Conservation (phyloP, 2,888 invertebrate genomes). For the Parapristionchus giblindavisi region DNA sequence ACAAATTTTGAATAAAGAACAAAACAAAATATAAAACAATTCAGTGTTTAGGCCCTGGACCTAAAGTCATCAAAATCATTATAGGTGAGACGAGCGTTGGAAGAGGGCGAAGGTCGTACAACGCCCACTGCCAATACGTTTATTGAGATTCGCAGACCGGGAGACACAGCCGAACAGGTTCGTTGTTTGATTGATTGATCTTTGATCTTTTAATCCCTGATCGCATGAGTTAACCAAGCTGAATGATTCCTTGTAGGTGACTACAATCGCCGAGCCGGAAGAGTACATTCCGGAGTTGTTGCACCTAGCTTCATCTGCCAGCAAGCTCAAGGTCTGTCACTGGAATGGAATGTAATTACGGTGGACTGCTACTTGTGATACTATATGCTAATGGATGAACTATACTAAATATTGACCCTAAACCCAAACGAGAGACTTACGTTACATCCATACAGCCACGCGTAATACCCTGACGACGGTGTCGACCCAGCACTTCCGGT, state of each 20-base stretch:
- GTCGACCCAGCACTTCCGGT: no score
- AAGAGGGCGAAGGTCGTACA: constrained; percentile 26
- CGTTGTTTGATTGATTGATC: not conserved
- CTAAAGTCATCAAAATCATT: not conserved
- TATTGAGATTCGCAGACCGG: constrained; percentile 30
- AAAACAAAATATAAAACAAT: no score
- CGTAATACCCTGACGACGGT: no score
- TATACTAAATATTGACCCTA: no score
- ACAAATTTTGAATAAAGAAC: not conserved
- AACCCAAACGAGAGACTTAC: no score
- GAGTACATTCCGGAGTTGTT: constrained; percentile 55
- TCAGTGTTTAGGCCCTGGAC: no score
- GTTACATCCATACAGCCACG: no score
- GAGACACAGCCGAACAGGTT: constrained; percentile 33
- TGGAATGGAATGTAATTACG: not conserved
- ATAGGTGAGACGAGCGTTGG: constrained; percentile 32
- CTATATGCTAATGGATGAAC: no score
- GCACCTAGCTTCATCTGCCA: constrained; percentile 57
- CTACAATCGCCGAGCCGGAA: constrained; percentile 54
- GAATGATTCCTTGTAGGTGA: constrained; percentile 36
- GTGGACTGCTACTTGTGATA: no score
- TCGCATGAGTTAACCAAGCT: not conserved
- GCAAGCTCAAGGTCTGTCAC: constrained; percentile 50
- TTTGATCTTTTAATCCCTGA: no score
- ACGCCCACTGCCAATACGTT: constrained; percentile 24